Base-by-base conservation (phyloP, 2,888 invertebrate genomes). In the Oscheius sp. region DNA sequence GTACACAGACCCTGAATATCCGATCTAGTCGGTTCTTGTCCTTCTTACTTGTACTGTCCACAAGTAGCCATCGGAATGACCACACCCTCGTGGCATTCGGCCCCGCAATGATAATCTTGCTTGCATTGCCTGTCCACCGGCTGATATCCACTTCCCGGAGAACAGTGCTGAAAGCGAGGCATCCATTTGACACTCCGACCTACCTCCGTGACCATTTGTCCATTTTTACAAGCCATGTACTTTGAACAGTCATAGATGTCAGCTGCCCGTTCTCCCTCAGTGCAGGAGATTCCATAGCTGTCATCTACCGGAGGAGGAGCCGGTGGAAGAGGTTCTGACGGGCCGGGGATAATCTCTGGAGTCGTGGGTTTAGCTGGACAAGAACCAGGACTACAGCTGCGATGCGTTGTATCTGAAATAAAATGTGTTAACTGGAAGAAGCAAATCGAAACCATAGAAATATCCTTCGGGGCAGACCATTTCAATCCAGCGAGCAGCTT, bases 21-120 rank as follows among this genome's bases (percentile, higher is more conserved):
- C 9, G 5, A n/a, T n/a, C n/a, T n/a, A n/a, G n/a, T n/a, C n/a
- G n/a, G 1, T 63, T 43, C 21, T 43, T n/a, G 18, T 64, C 18
- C 46, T 1, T 23, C 18, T 55, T 58, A 69, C 70, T 43, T 72
- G 72, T 53, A 73, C n/a, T 73, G 46, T 58, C 73, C 73, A 69
- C 73, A 73, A n/a, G 29, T 52, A 6, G 61, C 41, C 29, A 56
- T 13, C 18, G 73, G 73, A 21, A 55, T 9, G 35, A 18, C 16
- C 2, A 23, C 49, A 0, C 69, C 73, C 29, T 56, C 69, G 27
- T 58, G 35, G 35, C 70, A 70, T 18, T 29, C 46, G 6, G 46
- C 45, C 0, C 49, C 23, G 16, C 66, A 66, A 6, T 16, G 23
- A 52, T 52, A 49, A 6, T 21, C 61, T 5, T 41, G 1, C 43